Conservation (phyloP, 1,140 invertebrate genomes). For the Aphis gossypii region DNA sequence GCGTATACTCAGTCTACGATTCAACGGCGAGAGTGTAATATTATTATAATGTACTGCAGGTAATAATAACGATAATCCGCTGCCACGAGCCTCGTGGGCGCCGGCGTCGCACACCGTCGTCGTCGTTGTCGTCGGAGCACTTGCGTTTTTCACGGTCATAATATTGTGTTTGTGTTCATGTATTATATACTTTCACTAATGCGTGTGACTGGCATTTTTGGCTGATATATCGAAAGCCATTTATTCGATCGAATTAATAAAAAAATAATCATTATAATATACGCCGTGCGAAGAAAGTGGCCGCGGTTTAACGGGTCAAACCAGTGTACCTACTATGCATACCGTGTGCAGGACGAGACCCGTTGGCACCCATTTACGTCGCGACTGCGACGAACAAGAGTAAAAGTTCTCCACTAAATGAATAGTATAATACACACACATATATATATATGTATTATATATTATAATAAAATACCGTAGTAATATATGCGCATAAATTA, state of each 20-base stretch:
- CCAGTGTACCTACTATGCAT: neutral
- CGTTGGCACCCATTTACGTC: conserved; percentile 34
- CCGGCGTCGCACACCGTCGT: neutral
- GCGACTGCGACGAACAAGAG: conserved; percentile 18
- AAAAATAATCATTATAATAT: neutral
- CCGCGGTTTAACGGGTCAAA: conserved; percentile 28
- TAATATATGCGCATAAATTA: neutral
- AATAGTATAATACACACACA: neutral
- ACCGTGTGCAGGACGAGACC: neutral
- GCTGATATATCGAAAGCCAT: conserved; percentile 10
- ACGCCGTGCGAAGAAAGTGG: conserved; percentile 23
- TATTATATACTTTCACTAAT: conserved; percentile 39
- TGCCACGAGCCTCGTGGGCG: neutral
- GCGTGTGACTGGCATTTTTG: neutral
- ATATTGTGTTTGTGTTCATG: neutral
- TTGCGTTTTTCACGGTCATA: conserved; percentile 50
- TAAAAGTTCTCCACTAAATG: neutral
- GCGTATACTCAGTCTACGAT: neutral
- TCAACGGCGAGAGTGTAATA: neutral
- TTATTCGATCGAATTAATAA: neutral
- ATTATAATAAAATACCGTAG: neutral
- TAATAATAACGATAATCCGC: neutral
- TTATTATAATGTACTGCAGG: neutral
- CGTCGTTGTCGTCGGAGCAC: neutral
- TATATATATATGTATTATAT: neutral